phyloP scores from a whole-genome alignment of 2,888 invertebrate genomes.

The Oxystoma pomonae region DNA sequence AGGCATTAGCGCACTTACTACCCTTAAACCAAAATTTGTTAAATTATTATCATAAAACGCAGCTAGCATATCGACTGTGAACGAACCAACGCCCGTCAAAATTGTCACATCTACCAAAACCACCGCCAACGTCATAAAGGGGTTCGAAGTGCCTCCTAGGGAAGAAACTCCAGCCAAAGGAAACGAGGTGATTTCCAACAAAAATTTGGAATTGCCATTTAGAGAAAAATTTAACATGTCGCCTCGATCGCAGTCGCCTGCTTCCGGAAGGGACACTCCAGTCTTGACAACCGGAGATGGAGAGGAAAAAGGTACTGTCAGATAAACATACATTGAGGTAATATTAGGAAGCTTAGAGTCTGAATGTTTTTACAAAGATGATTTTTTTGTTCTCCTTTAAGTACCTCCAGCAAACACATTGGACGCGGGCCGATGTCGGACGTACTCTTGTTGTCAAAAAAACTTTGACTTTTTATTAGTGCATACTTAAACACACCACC shows the following conservation, averaged over 20 bases:
- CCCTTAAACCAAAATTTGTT: too few species aligned
- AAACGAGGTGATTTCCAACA: slow-evolving; percentile 49
- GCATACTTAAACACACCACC: too few species aligned
- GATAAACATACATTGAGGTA: too few species aligned
- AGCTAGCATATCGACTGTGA: slow-evolving; percentile 12
- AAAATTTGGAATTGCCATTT: slow-evolving; percentile 56
- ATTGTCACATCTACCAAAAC: slow-evolving; percentile 49
- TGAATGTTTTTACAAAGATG: too few species aligned
- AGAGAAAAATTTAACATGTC: slow-evolving; percentile 44
- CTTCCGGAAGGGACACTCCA: slow-evolving; percentile 57
- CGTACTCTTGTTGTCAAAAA: too few species aligned
- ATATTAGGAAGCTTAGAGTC: too few species aligned
- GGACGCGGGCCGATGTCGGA: too few species aligned
- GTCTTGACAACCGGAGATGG: slow-evolving; percentile 26
- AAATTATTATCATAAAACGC: background rate
- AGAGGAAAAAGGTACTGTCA: background rate
- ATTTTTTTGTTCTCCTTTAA: too few species aligned
- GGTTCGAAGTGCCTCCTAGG: slow-evolving; percentile 52
- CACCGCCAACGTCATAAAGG: slow-evolving; percentile 52
- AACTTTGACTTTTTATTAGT: too few species aligned
- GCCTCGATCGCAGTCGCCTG: slow-evolving; percentile 67
- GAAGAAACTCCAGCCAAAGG: slow-evolving; percentile 45
- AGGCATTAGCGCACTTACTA: background rate
- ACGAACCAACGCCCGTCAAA: slow-evolving; percentile 30
- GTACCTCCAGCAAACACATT: too few species aligned